phyloP scores from a whole-genome alignment of 1,140 invertebrate species.

The Acyrthosiphon pisum region DNA sequence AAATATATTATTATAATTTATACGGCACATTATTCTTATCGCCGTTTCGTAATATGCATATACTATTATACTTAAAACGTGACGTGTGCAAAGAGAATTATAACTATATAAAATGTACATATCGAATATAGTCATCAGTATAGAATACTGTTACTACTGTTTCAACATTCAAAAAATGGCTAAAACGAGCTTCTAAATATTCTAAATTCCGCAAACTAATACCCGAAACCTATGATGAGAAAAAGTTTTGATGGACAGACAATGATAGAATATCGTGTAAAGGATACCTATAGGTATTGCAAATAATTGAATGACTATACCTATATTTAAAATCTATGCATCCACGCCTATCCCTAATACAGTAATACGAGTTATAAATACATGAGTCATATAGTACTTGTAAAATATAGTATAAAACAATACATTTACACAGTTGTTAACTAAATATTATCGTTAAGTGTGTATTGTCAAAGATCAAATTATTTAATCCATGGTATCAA shows the following conservation, averaged over 20 bases:
- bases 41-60: neutral
- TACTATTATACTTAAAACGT: neutral
- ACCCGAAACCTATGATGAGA: neutral
- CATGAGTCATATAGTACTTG: no score
- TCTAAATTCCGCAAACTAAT: neutral
- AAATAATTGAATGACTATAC: neutral
- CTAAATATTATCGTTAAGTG: no score
- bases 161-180: neutral
- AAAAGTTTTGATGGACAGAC: neutral
- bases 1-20: conserved; percentile 11
- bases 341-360: no score
- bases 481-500: no score
- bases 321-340: no score
- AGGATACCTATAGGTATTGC: neutral
- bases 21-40: neutral
- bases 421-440: no score
- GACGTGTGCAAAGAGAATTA: neutral
- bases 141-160: neutral
- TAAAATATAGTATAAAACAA: no score
- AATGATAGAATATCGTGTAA: neutral
- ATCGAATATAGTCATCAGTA: neutral
- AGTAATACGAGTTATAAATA: no score
- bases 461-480: no score
- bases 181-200: no score
- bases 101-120: neutral